Evolutionary conservation across 2,888 invertebrate genomes (phyloP).

Genomic region (Beris chalybata): DNA sequence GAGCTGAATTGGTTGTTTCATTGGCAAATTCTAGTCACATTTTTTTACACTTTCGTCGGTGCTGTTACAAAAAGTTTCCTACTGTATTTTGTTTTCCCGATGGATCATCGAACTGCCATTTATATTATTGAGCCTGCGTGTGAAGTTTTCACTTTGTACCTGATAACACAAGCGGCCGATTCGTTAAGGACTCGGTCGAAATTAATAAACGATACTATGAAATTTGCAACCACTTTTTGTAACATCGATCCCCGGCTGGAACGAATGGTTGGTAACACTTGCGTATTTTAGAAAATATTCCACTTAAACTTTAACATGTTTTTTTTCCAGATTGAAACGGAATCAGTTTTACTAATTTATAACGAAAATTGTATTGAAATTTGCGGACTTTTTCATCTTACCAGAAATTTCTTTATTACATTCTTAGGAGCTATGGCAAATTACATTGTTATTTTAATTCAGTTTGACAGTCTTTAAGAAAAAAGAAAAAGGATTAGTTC

Average conservation of each 20-base stretch:
- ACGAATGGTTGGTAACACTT: too few relatives aligned
- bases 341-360: neutral
- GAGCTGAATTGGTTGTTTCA: constrained; percentile 1
- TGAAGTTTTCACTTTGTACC: neutral
- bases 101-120: neutral
- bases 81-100: neutral
- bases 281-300: too few relatives aligned
- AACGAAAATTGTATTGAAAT: neutral
- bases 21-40: neutral
- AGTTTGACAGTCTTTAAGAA: neutral
- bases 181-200: too few relatives aligned
- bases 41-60: neutral
- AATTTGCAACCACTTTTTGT: too few relatives aligned
- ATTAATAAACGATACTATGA: too few relatives aligned
- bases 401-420: neutral
- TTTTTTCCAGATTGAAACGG: too few relatives aligned
- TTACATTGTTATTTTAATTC: constrained; percentile 1
- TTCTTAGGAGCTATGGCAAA: neutral
- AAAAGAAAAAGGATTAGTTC: too few relatives aligned
- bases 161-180: too few relatives aligned
- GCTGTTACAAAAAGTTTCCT: neutral
- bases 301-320: too few relatives aligned
- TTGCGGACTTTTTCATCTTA: constrained; percentile 1
- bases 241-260: too few relatives aligned
- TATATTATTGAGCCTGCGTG: neutral